These are phyloP conservation scores for Coreius guichenoti DNA, from an alignment of 2,797 vertebrate genomes.

Conservation along the genomic window DNA sequence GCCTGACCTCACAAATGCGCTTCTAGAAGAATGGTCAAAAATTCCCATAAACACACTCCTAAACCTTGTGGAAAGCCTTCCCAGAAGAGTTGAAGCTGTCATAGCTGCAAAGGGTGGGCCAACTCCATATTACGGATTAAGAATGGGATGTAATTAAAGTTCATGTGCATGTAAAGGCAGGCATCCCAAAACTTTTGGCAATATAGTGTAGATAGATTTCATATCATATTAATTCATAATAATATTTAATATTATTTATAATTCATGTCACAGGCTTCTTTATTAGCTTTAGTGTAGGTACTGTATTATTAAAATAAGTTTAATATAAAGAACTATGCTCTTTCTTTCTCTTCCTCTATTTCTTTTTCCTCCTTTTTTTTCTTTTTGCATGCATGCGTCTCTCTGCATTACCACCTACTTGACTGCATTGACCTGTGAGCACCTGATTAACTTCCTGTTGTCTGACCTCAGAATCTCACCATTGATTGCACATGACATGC, in stretches of 20 bases:
- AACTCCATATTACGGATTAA: too few relatives aligned
- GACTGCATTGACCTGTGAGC: conserved; percentile 26
- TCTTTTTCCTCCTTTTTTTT: neutral
- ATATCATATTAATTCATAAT: neutral
- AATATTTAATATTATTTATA: too few relatives aligned
- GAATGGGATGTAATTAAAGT: too few relatives aligned
- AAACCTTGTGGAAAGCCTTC: too few relatives aligned
- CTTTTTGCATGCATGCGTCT: neutral
- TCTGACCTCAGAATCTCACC: conserved; percentile 39
- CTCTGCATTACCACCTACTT: neutral
- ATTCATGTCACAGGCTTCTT: neutral
- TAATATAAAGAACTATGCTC: neutral
- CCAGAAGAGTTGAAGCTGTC: too few relatives aligned
- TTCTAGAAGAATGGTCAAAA: too few relatives aligned
- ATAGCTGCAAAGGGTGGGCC: too few relatives aligned
- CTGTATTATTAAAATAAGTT: neutral
- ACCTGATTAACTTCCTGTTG: conserved; percentile 47
- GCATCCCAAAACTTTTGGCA: too few relatives aligned
- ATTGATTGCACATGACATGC: conserved; percentile 44
- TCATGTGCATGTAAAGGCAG: too few relatives aligned
- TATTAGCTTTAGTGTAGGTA: neutral
- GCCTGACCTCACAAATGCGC: too few relatives aligned
- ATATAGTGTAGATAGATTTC: too few relatives aligned
- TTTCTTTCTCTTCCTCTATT: neutral
- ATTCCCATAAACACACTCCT: too few relatives aligned